phyloP scores from a whole-genome alignment of 2,797 vertebrate genomes.

The Erpetoichthys calabaricus region DNA sequence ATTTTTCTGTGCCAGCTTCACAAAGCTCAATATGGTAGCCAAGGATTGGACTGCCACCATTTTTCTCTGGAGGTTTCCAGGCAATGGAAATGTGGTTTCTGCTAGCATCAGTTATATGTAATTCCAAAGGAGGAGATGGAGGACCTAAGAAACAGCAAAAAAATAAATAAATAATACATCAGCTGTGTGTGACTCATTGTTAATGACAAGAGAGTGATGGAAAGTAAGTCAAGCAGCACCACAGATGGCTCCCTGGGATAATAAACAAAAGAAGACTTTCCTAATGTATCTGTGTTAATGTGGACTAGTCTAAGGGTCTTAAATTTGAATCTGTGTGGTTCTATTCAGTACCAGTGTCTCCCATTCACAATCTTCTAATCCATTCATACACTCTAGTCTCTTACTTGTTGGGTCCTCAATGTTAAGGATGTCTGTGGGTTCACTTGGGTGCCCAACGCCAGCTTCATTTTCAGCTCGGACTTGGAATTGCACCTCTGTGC shows the following conservation, averaged over 20 bases:
- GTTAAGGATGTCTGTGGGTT: conserved; percentile 80
- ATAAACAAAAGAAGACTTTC: too few species aligned
- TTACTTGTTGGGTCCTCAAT: conserved; percentile 85
- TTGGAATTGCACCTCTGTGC: conserved; percentile 92
- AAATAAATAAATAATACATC: conserved; percentile 11
- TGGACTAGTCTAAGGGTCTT: too few species aligned
- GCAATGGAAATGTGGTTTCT: conserved; percentile 75
- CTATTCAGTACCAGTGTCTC: too few species aligned
- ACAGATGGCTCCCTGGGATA: too few species aligned
- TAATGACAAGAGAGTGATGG: too few species aligned
- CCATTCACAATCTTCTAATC: too few species aligned
- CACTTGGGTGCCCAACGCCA: conserved; percentile 82
- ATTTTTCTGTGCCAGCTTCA: conserved; percentile 87
- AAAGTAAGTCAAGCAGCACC: too few species aligned
- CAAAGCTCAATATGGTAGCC: conserved; percentile 93
- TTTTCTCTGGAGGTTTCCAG: conserved; percentile 84
- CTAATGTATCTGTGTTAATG: too few species aligned
- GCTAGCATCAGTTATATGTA: conserved; percentile 79
- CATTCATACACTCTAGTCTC: not conserved
- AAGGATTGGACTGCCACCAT: conserved; percentile 75
- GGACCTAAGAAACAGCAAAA: conserved; percentile 43
- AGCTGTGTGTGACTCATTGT: not conserved
- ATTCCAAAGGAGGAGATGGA: conserved; percentile 81
- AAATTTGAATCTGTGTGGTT: too few species aligned
- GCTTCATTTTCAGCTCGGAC: conserved; percentile 92